Conservation (phyloP, 2,797 vertebrate genomes). For the Betta splendens region DNA sequence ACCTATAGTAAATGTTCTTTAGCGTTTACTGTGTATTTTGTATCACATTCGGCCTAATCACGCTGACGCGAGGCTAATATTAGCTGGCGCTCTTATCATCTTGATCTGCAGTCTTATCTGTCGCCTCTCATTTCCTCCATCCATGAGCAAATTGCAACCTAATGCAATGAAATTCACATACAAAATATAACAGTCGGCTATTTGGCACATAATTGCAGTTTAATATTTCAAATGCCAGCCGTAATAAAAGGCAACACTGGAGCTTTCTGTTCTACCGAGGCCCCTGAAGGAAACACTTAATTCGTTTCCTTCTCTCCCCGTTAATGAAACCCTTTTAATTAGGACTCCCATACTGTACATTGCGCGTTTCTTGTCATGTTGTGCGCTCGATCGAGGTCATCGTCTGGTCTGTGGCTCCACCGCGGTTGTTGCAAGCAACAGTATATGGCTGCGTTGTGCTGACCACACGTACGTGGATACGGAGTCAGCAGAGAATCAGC, state of each 20-base stretch:
- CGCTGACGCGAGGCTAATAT: background rate
- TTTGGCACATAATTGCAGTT: too few species aligned
- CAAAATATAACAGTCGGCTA: too few species aligned
- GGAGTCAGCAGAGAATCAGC: slow-evolving; percentile 36
- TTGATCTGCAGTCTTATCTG: too few species aligned
- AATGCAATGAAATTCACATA: too few species aligned
- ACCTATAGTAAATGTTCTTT: slow-evolving; percentile 18
- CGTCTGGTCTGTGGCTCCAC: background rate
- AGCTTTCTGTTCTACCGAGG: background rate
- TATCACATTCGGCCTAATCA: background rate
- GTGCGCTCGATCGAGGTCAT: slow-evolving; percentile 6
- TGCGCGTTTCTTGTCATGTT: background rate
- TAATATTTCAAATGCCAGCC: too few species aligned
- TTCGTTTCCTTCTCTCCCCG: slow-evolving; percentile 4
- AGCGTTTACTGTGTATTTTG: slow-evolving; percentile 14
- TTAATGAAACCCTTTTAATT: slow-evolving; percentile 16
- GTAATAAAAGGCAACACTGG: background rate
- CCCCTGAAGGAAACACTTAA: background rate
- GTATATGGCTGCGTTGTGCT: slow-evolving; percentile 16
- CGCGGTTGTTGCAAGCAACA: background rate
- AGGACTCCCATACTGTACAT: background rate
- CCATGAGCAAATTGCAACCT: background rate
- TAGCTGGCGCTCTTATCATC: too few species aligned
- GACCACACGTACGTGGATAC: slow-evolving; percentile 22
- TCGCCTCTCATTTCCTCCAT: too few species aligned